Conservation (phyloP, 2,113 vertebrate genomes). For the Chionis minor region DNA sequence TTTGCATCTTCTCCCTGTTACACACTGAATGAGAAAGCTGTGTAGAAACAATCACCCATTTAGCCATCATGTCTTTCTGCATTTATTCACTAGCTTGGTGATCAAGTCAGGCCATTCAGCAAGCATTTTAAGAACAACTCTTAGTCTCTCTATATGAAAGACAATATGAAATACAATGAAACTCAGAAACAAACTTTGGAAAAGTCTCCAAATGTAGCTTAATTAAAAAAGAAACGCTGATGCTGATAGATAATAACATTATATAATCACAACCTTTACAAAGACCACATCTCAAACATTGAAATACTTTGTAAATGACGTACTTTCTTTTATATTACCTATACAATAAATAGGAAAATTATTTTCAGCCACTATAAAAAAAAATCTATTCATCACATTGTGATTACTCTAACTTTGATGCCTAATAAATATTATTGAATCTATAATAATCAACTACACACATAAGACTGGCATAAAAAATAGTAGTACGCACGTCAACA, state of each 20-base stretch:
- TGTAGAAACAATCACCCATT: neutral
- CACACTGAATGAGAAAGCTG: neutral
- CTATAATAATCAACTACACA: neutral
- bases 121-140: neutral
- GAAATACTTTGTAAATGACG: neutral
- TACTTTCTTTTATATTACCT: neutral
- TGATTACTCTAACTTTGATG: neutral
- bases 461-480: neutral
- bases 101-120: neutral
- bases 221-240: neutral
- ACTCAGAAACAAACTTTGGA: neutral
- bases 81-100: neutral
- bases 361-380: neutral
- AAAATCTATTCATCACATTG: neutral
- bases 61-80: neutral
- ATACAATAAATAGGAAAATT: neutral
- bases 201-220: neutral
- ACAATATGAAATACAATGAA: neutral
- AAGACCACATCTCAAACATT: neutral
- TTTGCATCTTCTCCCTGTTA: neutral
- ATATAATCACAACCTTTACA: neutral
- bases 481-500: neutral
- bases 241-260: neutral
- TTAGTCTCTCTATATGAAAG: neutral
- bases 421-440: neutral